Percentiles rank a stretch among this genome's conserved stretches.
phyloP scores from a whole-genome alignment of 1,140 invertebrate genomes.

The Tetranychus urticae region DNA sequence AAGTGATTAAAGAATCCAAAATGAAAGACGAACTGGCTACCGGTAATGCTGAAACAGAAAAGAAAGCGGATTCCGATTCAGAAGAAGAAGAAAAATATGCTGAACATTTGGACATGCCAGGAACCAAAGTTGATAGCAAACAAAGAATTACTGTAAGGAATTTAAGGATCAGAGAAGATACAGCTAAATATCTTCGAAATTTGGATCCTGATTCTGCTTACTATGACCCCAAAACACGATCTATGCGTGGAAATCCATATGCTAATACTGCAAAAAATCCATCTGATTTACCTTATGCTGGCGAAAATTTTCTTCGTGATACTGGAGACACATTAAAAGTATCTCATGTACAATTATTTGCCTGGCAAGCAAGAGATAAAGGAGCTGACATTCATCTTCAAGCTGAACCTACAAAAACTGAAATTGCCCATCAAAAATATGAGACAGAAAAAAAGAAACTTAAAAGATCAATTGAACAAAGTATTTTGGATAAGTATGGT shows the following conservation, averaged over 20 bases:
- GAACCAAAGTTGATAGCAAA: slow-evolving; percentile 93
- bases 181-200: slow-evolving; percentile 91
- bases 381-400: slow-evolving; percentile 87
- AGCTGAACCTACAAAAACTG: slow-evolving; percentile 67
- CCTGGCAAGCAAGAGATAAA: slow-evolving; percentile 84
- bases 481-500: slow-evolving; percentile 66
- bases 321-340: slow-evolving; percentile 78
- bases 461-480: slow-evolving; percentile 44
- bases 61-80: slow-evolving; percentile 24
- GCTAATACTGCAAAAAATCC: slow-evolving; percentile 29
- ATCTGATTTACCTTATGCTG: slow-evolving; percentile 60
- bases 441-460: slow-evolving; percentile 64
- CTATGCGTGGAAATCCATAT: slow-evolving; percentile 95
- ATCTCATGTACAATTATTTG: slow-evolving; percentile 79
- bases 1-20: slow-evolving; percentile 41
- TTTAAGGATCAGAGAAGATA: slow-evolving; percentile 91
- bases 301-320: slow-evolving; percentile 86
- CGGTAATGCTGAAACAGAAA: background rate
- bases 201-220: slow-evolving; percentile 90
- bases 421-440: slow-evolving; percentile 60
- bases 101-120: slow-evolving; percentile 92
- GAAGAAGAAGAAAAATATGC: slow-evolving; percentile 89
- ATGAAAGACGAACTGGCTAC: background rate
- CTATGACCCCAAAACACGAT: slow-evolving; percentile 94
- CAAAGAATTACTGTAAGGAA: slow-evolving; percentile 95